Base-by-base conservation (phyloP, 2,797 vertebrate genomes). In the Orientallactaga sibirica region DNA sequence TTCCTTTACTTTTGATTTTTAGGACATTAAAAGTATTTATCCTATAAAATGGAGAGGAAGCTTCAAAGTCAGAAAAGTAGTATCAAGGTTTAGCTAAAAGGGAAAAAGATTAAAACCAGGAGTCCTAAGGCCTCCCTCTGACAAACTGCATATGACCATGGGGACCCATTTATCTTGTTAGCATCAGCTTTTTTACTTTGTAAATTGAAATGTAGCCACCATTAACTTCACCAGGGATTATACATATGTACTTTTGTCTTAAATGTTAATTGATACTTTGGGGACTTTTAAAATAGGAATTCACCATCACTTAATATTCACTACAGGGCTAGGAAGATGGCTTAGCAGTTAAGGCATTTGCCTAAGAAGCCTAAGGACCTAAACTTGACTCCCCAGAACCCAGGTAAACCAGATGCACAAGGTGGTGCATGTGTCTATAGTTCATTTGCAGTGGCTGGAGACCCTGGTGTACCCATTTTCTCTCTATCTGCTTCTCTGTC, bases 171-270 rank as follows among this genome's bases (percentile, higher is more conserved):
- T 8, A 77, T 55, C 24, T 7, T 76, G 15, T 43, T 29, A 80
- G 29, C 5, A 8, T 79, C 41, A 18, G 67, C 18, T 92, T 83
- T 16, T 37, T 83, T 43, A 82, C 1, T 62, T 6, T 24, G 18
- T 78, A 93, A 94, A 90, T 3, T 86, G 16, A 93, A 85, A 87
- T 58, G 85, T 27, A 83, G 66, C 6, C 62, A 85, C 61, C 75
- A 24, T 10, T n/a, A 33, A 68, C 2, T 3, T 90, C 48, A 62
- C 15, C 37, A 76, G 41, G 37, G 2, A 90, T 66, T 91, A 89
- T 62, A 91, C 78, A 68, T 86, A 75, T 24, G 29, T 43, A 62
- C 64, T 55, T 91, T 8, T 78, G 24, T 81, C 68, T 92, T 80
- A 92, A 96, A 84, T 48, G 24, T 62, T 71, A 75, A 92, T 83